Evolutionary conservation across 2,888 invertebrate species (phyloP).

Genomic region (Deilephila porcellus): DNA sequence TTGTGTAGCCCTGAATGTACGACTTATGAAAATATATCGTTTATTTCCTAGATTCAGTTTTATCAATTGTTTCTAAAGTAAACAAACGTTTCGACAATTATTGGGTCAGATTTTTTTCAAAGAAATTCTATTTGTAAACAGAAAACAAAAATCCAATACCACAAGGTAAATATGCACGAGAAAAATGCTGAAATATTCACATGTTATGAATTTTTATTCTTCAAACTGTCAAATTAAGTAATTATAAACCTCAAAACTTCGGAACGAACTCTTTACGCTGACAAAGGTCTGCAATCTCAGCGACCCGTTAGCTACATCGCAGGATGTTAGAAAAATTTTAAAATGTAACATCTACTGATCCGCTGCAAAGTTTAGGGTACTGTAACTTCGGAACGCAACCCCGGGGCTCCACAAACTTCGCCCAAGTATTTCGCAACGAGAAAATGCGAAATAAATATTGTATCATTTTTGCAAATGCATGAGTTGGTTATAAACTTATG

Average conservation of each 20-base stretch:
- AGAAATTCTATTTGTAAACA: no score
- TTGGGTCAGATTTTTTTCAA: no score
- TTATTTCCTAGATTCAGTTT: not conserved
- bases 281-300: not conserved
- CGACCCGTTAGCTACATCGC: not conserved
- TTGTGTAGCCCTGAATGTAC: not conserved
- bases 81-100: no score
- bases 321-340: not conserved
- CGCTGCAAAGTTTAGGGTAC: constrained; percentile 45
- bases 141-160: no score
- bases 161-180: no score
- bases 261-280: not conserved
- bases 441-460: constrained; percentile 55
- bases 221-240: not conserved
- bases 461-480: constrained; percentile 48
- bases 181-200: no score
- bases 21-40: not conserved
- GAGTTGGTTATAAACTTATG: constrained; percentile 46
- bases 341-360: constrained; percentile 31
- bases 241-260: not conserved
- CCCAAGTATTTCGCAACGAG: constrained; percentile 40
- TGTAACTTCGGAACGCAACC: constrained; percentile 49
- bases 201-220: not conserved
- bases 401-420: constrained; percentile 50
- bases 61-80: not conserved